Evolutionary conservation across 2,797 vertebrate species (phyloP), one percentile per base, ranked within the genome.

Genomic region (Anomalospiza imberbis): DNA sequence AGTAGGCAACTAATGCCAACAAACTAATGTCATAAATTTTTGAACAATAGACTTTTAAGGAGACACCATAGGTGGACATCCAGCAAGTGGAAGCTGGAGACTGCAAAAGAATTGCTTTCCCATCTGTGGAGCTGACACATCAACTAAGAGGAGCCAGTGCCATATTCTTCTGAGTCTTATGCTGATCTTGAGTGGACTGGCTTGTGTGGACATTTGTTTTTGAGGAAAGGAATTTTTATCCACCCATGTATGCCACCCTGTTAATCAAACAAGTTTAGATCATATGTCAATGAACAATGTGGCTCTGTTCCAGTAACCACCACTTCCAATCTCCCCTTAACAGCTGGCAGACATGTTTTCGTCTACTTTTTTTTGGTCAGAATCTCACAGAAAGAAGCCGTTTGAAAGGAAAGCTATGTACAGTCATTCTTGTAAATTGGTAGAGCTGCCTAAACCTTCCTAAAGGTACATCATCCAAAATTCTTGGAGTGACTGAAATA

Each of bases 221-320:
- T 12, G 42, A 66, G 19, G 13, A 74, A 77, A 67, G 4, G 7
- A 44, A 21, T 67, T 42, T 4, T 9, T 80, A 53, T 53, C 6
- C 7, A 45, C 5, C 2, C 11, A 34, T 0, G 3, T 45, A 67
- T 17, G 0, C 2, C 13, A 32, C 32, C 8, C 38, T 57, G 10
- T 55, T 74, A 81, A 32, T 5, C 9, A 63, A 86, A 16, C 32
- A 55, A 55, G 0, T 67, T 86, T 40, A 68, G 42, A 45, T 50
- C 67, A 20, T 32, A 29, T 42, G 17, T 12, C 62, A 53, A 5
- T 32, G 20, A 92, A 42, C 9, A 34, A 17, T 3, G 2, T 54
- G 24, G 18, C 47, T 88, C 31, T 76, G 8, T 62, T 74, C 25
- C 25, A 55, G 20, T 40, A 36, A 44, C 14, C 6, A 40, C 5